Base-by-base conservation (phyloP, 2,888 invertebrate genomes). In the Aphelenchoides bicaudatus region DNA sequence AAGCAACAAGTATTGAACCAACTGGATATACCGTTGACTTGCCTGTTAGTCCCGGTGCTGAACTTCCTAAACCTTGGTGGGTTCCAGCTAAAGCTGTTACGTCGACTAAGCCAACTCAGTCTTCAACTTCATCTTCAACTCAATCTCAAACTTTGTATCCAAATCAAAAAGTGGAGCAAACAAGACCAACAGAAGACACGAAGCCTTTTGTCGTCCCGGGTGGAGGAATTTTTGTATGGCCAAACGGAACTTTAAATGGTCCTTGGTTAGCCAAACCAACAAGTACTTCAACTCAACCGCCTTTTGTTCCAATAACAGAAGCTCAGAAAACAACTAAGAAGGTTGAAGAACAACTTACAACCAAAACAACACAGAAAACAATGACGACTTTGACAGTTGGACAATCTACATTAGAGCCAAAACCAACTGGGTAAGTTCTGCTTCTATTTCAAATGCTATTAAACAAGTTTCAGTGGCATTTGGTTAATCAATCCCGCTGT, bases 101-200 rank as follows among this genome's bases (percentile, higher is more conserved):
- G 25, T 6, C 25, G 23, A n/a, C 16, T n/a, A n/a, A 8, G 34
- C 34, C 34, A 13, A 34, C 34, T 34, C 34, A 34, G 6, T 6
- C 8, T 25, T n/a, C 43, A 6, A 19, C 16, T 43, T 43, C 23
- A 8, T 6, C 43, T n/a, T n/a, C n/a, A n/a, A n/a, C n/a, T n/a
- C n/a, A n/a, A n/a, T n/a, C n/a, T n/a, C n/a, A n/a, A n/a, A 51
- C 52, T 10, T 34, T 51, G 10, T 51, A 51, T 51, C 52, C 52
- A 10, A 39, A 39, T 47, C 52, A 48, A 37, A 28, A 28, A 19
- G 30, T 30, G 23, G 21, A 6, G 23, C 43, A 19, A 6, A 6
- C 43, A n/a, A 19, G 21, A n/a, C 43, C 43, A 25, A 43, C 23
- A 6, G 43, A 43, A 43, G 43, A 43, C 25, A 19, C 21, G 23